Conservation (phyloP, 2,113 vertebrate genomes). For the Ardeotis arabs region DNA sequence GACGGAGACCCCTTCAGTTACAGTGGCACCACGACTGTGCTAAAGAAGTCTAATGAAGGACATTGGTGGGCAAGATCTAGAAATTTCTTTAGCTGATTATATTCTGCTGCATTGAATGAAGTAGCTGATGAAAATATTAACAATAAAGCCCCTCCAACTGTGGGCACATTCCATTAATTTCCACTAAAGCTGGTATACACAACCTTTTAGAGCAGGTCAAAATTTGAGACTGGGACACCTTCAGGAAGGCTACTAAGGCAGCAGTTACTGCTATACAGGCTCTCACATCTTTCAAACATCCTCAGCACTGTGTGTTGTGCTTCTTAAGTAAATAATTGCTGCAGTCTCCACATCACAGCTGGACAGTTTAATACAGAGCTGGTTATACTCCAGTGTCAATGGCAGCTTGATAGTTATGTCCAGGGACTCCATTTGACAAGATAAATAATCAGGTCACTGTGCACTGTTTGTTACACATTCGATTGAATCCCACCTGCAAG, state of each 20-base stretch:
- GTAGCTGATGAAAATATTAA: not conserved
- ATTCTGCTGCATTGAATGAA: not conserved
- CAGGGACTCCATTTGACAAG: conserved; percentile 29
- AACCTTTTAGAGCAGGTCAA: not conserved
- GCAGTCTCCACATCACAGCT: not conserved
- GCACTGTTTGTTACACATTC: not conserved
- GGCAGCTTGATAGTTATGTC: not conserved
- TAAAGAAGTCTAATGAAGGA: not conserved
- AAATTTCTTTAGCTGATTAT: not conserved
- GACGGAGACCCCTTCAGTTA: not conserved
- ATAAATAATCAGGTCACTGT: conserved; percentile 14
- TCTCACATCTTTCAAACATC: not conserved
- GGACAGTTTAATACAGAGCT: not conserved
- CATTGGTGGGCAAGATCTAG: not conserved
- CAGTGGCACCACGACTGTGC: not conserved
- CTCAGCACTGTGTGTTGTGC: not conserved
- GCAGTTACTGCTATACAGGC: not conserved
- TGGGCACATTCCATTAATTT: not conserved
- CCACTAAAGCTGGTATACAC: not conserved
- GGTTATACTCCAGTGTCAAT: conserved; percentile 1
- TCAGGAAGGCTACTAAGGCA: not conserved
- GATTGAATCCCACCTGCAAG: conserved; percentile 4
- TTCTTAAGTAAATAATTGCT: not conserved
- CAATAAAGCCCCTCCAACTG: not conserved
- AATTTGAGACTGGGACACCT: not conserved